phyloP scores from a whole-genome alignment of 2,888 invertebrate genomes.

The Pristionchus japonicus region DNA sequence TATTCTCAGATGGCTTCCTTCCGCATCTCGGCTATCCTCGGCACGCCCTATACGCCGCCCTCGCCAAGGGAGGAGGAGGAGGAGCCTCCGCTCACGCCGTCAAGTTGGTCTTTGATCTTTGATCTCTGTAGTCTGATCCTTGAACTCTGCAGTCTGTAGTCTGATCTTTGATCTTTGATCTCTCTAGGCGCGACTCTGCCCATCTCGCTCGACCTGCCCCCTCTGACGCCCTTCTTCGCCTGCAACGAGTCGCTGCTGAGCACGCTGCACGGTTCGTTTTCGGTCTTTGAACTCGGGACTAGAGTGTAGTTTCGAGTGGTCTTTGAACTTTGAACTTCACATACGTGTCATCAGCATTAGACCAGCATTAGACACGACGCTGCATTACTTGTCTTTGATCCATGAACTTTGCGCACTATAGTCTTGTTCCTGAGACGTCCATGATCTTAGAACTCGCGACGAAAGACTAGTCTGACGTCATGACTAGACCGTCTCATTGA shows the following conservation, averaged over 20 bases:
- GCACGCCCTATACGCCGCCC: neutral
- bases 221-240: neutral
- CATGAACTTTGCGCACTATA: no score
- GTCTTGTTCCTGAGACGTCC: no score
- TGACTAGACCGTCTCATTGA: neutral
- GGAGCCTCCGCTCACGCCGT: neutral
- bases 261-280: neutral
- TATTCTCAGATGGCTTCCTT: neutral
- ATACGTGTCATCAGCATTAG: no score
- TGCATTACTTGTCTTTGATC: no score
- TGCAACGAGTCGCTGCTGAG: neutral
- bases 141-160: neutral
- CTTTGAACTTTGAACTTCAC: neutral
- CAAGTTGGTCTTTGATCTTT: neutral
- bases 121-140: neutral
- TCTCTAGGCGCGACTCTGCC: neutral
- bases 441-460: neutral
- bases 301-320: neutral
- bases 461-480: neutral
- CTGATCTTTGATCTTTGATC: neutral
- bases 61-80: neutral
- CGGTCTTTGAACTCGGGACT: neutral
- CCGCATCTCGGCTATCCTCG: slow-evolving; percentile 7
- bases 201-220: neutral
- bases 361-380: no score